These are phyloP conservation scores for Brachyopa scutellaris DNA, from an alignment of 2,888 invertebrate species.

Conservation along the genomic window DNA sequence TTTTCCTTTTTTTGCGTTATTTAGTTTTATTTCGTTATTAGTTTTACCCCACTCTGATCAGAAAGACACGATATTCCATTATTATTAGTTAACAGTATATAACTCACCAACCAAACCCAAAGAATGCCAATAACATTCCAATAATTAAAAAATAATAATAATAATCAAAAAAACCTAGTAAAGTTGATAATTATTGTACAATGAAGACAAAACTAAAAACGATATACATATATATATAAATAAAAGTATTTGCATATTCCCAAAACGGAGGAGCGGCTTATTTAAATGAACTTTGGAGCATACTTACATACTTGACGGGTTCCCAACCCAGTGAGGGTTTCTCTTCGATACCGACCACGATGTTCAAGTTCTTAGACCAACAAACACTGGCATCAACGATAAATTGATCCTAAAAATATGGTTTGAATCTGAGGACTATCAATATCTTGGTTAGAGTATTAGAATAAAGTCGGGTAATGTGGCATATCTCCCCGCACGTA, in stretches of 20 bases:
- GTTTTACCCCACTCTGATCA: conserved; percentile 28
- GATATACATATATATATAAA: conserved; percentile 40
- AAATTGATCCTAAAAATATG: no score
- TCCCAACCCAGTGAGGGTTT: no score
- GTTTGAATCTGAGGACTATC: no score
- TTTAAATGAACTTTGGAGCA: no score
- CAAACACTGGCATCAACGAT: no score
- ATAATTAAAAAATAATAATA: conserved; percentile 1
- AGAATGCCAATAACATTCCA: conserved; percentile 63
- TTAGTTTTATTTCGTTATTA: conserved; percentile 59
- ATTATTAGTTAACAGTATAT: background rate
- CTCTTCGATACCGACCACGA: no score
- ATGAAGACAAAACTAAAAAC: conserved; percentile 24
- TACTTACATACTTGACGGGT: no score
- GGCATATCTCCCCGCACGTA: no score
- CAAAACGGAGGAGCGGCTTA: background rate
- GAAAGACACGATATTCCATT: conserved; percentile 53
- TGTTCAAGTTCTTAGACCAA: no score
- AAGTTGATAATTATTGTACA: conserved; percentile 42
- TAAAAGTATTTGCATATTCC: conserved; percentile 66
- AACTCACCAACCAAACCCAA: conserved; percentile 44
- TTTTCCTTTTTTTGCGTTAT: conserved; percentile 28
- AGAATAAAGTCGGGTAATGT: no score
- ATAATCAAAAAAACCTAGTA: conserved; percentile 21
- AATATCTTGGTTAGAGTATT: no score